phyloP scores from a whole-genome alignment of 2,888 invertebrate genomes.

The Rhagonycha fulva region DNA sequence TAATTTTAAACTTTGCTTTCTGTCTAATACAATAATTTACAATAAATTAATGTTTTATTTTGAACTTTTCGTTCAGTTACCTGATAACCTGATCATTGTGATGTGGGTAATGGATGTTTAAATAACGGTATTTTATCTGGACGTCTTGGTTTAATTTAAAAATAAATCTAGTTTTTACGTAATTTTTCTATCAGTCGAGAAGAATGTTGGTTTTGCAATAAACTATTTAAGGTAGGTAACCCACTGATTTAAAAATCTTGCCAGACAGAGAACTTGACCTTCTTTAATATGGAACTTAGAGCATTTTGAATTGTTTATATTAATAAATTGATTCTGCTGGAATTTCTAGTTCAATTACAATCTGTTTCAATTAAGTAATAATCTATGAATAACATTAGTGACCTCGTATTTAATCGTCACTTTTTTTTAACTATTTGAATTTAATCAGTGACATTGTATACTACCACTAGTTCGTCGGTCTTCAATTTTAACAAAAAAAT shows the following conservation, averaged over 20 bases:
- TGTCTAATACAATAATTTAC: no score
- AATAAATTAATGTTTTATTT: background rate
- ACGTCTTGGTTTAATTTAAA: constrained; percentile 1
- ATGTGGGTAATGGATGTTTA: background rate
- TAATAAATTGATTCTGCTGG: background rate
- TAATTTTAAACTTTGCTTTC: no score
- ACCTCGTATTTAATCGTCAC: background rate
- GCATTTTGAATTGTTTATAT: background rate
- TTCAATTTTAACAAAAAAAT: background rate
- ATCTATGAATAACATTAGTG: background rate
- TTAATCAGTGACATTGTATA: background rate
- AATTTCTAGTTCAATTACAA: background rate
- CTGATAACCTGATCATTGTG: background rate
- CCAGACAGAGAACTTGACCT: constrained; percentile 6
- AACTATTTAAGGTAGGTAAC: background rate
- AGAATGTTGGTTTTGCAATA: background rate
- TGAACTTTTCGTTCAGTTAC: background rate
- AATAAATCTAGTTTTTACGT: background rate
- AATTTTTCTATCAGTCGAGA: background rate
- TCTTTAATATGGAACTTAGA: background rate
- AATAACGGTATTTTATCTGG: background rate
- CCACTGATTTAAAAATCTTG: constrained; percentile 5
- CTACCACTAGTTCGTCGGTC: background rate
- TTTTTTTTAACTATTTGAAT: background rate
- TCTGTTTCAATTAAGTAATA: constrained; percentile 1